These are phyloP conservation scores for Salvelinus namaycush DNA, from an alignment of 2,113 vertebrate species.

Conservation along the genomic window DNA sequence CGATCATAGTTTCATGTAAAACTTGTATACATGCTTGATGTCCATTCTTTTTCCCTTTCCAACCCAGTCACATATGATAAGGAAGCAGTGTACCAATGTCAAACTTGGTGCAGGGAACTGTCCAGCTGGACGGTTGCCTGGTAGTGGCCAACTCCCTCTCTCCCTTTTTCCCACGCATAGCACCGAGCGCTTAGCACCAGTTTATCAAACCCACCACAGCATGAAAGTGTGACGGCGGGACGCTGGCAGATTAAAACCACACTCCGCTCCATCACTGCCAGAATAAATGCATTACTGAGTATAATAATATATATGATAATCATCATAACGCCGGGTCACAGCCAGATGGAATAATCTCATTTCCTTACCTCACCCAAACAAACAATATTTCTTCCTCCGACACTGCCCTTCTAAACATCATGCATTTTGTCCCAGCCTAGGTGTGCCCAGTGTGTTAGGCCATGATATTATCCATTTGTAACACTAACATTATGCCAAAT, in stretches of 20 bases:
- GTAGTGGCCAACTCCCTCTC: constrained; percentile 25
- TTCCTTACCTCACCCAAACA: constrained; percentile 17
- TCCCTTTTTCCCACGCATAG: constrained; percentile 43
- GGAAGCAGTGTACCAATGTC: constrained; percentile 48
- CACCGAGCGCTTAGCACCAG: constrained; percentile 49
- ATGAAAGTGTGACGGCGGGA: constrained; percentile 56
- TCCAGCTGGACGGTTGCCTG: constrained; percentile 64
- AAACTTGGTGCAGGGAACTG: constrained; percentile 49
- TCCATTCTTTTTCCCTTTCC: constrained; percentile 23
- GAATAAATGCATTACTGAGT: constrained; percentile 48
- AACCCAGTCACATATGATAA: constrained; percentile 8
- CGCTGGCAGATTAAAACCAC: constrained; percentile 63
- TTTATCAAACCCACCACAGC: constrained; percentile 64
- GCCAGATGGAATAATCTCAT: constrained; percentile 57
- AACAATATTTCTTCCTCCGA: constrained; percentile 29
- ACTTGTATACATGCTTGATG: not conserved
- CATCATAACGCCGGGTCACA: constrained; percentile 53
- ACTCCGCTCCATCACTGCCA: constrained; percentile 47
- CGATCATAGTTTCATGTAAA: not conserved
- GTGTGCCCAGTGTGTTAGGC: not conserved
- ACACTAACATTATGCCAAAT: constrained; percentile 4
- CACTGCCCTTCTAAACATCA: constrained; percentile 29
- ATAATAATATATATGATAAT: constrained; percentile 64
- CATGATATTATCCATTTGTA: constrained; percentile 21
- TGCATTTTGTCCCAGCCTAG: constrained; percentile 23